Evolutionary conservation across 1,140 invertebrate genomes (phyloP).

Genomic region (Parapsyche elsis): DNA sequence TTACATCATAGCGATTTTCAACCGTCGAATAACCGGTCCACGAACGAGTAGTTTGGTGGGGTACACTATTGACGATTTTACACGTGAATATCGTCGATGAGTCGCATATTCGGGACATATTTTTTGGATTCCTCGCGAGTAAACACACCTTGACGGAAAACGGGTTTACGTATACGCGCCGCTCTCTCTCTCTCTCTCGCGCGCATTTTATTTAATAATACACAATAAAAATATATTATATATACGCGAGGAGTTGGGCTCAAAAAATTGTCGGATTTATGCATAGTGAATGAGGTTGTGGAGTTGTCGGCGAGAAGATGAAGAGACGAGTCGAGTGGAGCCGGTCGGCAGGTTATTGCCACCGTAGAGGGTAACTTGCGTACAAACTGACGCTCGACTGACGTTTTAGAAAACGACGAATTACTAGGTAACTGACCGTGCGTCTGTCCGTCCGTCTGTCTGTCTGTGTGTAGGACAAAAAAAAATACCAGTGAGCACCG

Average conservation of each 20-base stretch:
- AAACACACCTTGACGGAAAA: not conserved
- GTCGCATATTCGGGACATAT: not conserved
- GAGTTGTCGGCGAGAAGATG: too few species aligned
- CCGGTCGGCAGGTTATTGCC: slow-evolving; percentile 29
- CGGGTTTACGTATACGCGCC: too few species aligned
- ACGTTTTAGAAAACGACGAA: slow-evolving; percentile 31
- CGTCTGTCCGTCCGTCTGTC: not conserved
- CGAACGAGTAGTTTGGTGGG: too few species aligned
- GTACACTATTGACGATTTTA: not conserved
- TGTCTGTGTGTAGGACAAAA: not conserved
- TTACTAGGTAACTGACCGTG: slow-evolving; percentile 37
- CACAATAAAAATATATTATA: too few species aligned
- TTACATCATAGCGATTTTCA: slow-evolving; percentile 15
- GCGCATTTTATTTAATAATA: too few species aligned
- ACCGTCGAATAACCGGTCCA: not conserved
- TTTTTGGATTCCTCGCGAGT: not conserved
- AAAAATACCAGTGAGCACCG: not conserved
- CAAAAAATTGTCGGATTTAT: too few species aligned
- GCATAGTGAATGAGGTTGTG: too few species aligned
- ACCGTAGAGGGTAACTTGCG: not conserved
- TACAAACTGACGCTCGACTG: not conserved
- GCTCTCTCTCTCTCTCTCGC: too few species aligned
- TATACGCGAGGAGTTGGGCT: too few species aligned
- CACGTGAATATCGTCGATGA: not conserved
- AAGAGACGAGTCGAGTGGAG: not conserved